Evolutionary conservation across 2,797 vertebrate species (phyloP), one percentile per base, ranked within the genome.

Genomic region (Ceryle rudis): DNA sequence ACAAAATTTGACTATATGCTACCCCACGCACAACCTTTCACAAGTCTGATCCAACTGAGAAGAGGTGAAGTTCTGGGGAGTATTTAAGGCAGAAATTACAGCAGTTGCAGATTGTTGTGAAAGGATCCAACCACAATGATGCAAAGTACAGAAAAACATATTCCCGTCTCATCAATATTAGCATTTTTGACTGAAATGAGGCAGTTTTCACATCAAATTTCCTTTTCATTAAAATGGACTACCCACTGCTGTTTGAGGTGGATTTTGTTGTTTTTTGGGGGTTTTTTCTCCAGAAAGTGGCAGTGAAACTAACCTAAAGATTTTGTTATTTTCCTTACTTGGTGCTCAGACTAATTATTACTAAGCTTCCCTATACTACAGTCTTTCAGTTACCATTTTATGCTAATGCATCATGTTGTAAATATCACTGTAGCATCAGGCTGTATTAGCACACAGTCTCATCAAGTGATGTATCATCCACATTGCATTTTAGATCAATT

Each of bases 71-170:
- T 42, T 78, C 22, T 0, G 4, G 14, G 22, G 11, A 6, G n/a
- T 60, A 61, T 78, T 93, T 41, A 47, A 86, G 47, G 80, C 10
- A 39, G 74, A 72, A 94, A 79, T 93, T 60, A 78, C 51, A 94
- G 81, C 79, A 96, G 70, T 69, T 91, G 74, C 80, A 80, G 26
- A 57, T 41, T 65, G 49, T 6, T 5, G 57, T 47, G 73, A 96
- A 96, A 95, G 73, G 69, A 89, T 92, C 86, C 88, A 95, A 96
- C 70, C 93, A 95, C 66, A 62, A 11, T 81, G 72, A 94, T 64
- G 58, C 41, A 18, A 96, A 37, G 62, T 65, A 84, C 61, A 89
- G 85, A 89, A 94, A 94, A 92, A 74, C 64, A 61, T 77, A 84
- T 57, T 90, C n/a, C 91, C 70, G 25, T 64, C 69, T 91, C 80